phyloP scores from a whole-genome alignment of 2,797 vertebrate species.

The Chiloscyllium punctatum region DNA sequence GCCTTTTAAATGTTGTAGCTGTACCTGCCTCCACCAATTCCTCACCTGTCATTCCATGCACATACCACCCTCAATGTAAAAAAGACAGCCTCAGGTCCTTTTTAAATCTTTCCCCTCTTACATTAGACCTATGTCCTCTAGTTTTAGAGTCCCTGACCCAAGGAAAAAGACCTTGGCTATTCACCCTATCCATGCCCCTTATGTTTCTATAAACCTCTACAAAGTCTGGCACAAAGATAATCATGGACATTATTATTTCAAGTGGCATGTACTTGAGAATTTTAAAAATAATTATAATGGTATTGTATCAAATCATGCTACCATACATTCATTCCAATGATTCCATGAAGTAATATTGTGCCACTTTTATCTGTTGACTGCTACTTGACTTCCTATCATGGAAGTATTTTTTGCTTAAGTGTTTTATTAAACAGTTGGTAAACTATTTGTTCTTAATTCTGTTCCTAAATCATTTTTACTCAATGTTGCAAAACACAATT shows the following conservation, averaged over 20 bases:
- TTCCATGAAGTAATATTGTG: not conserved
- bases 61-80: too few species aligned
- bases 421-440: not conserved
- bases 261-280: not conserved
- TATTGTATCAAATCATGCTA: not conserved
- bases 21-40: too few species aligned
- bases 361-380: not conserved
- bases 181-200: too few species aligned
- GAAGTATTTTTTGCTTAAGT: not conserved
- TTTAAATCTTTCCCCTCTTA: too few species aligned
- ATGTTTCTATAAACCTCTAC: too few species aligned
- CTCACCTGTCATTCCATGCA: too few species aligned
- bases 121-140: too few species aligned
- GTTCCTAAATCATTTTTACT: not conserved
- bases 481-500: too few species aligned
- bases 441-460: not conserved
- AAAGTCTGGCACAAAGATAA: not conserved
- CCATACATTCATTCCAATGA: not conserved
- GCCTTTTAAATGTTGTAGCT: too few species aligned
- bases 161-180: too few species aligned
- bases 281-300: not conserved
- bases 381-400: not conserved
- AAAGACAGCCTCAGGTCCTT: too few species aligned
- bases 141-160: too few species aligned
- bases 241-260: not conserved